These are phyloP conservation scores for Petrophora chlorosata DNA, from an alignment of 2,888 invertebrate genomes.

Conservation along the genomic window DNA sequence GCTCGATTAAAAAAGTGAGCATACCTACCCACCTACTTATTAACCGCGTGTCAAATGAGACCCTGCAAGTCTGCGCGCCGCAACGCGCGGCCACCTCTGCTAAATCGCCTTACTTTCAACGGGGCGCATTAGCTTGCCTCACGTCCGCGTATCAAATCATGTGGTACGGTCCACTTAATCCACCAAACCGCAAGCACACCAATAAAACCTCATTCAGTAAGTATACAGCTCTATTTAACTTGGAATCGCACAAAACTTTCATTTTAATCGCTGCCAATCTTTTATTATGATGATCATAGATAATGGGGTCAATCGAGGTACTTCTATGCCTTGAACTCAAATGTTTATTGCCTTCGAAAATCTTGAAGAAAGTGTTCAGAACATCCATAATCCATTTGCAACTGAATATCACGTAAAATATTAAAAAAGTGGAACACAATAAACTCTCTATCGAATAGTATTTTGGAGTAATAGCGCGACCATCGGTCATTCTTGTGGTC, in stretches of 20 bases:
- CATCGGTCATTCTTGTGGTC: constrained; percentile 47
- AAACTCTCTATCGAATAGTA: constrained; percentile 33
- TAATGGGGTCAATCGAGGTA: constrained; percentile 29
- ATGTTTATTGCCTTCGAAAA: constrained; percentile 22
- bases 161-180: constrained; percentile 55
- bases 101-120: constrained; percentile 58
- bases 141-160: constrained; percentile 58
- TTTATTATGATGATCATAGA: constrained; percentile 28
- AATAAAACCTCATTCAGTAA: constrained; percentile 33
- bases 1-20: background rate
- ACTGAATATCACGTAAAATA: constrained; percentile 46
- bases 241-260: constrained; percentile 29
- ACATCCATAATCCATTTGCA: constrained; percentile 25
- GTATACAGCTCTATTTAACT: constrained; percentile 31
- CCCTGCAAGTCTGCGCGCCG: no score
- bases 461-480: constrained; percentile 40
- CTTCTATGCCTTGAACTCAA: constrained; percentile 13
- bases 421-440: constrained; percentile 39
- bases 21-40: background rate
- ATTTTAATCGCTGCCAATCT: constrained; percentile 33
- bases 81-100: constrained; percentile 37
- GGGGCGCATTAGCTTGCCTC: constrained; percentile 50
- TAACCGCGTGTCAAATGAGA: no score
- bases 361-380: constrained; percentile 23
- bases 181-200: constrained; percentile 53